Evolutionary conservation across 2,888 invertebrate genomes (phyloP).

Genomic region (Sinelater perroti): DNA sequence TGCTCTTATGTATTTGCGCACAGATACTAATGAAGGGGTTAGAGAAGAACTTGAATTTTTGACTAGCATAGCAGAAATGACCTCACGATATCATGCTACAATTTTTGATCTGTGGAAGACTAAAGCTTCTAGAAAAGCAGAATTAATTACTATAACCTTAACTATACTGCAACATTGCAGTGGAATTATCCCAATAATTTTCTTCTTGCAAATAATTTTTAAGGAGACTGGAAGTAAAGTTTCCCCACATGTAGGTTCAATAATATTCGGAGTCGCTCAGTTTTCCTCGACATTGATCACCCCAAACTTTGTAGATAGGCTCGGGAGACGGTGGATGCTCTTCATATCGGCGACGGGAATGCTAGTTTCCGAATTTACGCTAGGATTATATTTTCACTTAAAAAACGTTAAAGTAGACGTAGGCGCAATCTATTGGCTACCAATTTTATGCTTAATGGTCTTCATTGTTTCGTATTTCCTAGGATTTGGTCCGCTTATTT

Average conservation of each 20-base stretch:
- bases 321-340: constrained; percentile 76
- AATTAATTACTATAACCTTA: constrained; percentile 11
- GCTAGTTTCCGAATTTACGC: constrained; percentile 66
- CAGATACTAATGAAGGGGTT: constrained; percentile 65
- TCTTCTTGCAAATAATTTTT: constrained; percentile 79
- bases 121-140: constrained; percentile 72
- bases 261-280: constrained; percentile 78
- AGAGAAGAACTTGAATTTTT: constrained; percentile 71
- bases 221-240: constrained; percentile 68
- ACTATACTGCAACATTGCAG: constrained; percentile 81
- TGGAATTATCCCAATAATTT: constrained; percentile 82
- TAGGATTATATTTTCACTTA: constrained; percentile 70
- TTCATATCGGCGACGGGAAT: constrained; percentile 74
- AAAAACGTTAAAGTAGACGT: constrained; percentile 65
- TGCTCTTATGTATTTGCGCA: constrained; percentile 66
- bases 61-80: constrained; percentile 63
- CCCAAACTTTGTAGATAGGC: constrained; percentile 76
- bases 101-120: constrained; percentile 59
- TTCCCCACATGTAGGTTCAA: constrained; percentile 71
- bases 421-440: constrained; percentile 69
- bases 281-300: constrained; percentile 74
- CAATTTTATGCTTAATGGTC: constrained; percentile 72
- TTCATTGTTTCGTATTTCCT: constrained; percentile 77
- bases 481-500: constrained; percentile 78
- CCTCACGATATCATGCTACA: constrained; percentile 54